Conservation (phyloP, 2,797 vertebrate genomes). For the Crenuchus spilurus region DNA sequence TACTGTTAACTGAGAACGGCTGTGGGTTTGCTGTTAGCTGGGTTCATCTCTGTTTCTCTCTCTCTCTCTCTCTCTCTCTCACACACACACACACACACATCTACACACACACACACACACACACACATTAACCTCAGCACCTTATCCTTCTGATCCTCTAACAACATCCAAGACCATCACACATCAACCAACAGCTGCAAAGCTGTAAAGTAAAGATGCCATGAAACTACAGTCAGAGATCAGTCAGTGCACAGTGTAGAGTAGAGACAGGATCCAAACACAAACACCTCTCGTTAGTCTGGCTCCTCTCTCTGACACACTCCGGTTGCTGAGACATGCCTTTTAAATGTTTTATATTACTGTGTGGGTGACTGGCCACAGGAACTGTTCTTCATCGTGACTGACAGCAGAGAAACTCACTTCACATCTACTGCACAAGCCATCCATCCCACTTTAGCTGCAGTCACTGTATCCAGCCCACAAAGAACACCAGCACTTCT, state of each 20-base stretch:
- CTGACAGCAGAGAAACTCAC: constrained; percentile 44
- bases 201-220: constrained; percentile 1
- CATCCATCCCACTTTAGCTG: constrained; percentile 34
- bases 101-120: neutral
- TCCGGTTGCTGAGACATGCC: constrained; percentile 13
- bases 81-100: neutral
- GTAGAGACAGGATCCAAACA: neutral
- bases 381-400: constrained; percentile 30
- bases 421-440: constrained; percentile 29
- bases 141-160: neutral
- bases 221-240: constrained; percentile 15
- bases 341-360: constrained; percentile 31
- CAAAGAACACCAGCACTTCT: constrained; percentile 9
- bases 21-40: constrained; percentile 1
- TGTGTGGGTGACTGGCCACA: constrained; percentile 26
- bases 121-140: too few relatives aligned
- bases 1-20: constrained; percentile 6
- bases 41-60: neutral
- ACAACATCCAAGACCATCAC: neutral
- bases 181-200: constrained; percentile 23
- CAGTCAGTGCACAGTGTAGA: neutral
- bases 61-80: neutral
- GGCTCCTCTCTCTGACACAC: constrained; percentile 29
- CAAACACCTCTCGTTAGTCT: constrained; percentile 22
- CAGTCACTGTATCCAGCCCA: neutral